Percentiles rank a stretch among this genome's conserved stretches.
Evolutionary conservation across 2,888 invertebrate species (phyloP).

Genomic region (Listrodromus nycthemerus): DNA sequence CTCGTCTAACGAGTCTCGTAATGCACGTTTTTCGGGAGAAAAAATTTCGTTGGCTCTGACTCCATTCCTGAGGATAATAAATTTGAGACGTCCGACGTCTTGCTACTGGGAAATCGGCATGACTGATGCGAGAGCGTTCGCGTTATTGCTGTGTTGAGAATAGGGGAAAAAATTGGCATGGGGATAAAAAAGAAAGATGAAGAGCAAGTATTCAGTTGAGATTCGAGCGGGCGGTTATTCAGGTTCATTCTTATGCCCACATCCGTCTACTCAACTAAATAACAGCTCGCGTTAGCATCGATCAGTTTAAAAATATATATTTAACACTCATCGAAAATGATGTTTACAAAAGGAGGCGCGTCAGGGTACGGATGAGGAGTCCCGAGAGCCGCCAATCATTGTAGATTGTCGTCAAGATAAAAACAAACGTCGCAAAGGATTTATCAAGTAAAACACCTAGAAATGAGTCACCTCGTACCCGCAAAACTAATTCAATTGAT

Average conservation of each 20-base stretch:
- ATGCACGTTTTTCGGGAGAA: constrained; percentile 8
- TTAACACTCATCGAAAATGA: constrained; percentile 19
- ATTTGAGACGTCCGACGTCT: neutral
- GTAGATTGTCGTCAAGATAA: neutral
- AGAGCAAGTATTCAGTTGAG: neutral
- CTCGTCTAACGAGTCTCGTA: constrained; percentile 11
- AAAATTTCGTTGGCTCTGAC: neutral
- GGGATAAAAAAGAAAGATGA: constrained; percentile 7
- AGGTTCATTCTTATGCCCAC: neutral
- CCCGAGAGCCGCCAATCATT: neutral
- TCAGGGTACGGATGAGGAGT: neutral
- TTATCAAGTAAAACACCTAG: neutral
- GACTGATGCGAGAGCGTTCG: neutral
- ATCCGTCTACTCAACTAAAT: neutral
- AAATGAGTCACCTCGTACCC: neutral
- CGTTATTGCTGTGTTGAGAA: neutral
- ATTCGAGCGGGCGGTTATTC: neutral
- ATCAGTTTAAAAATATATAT: constrained; percentile 34
- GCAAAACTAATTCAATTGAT: too few species aligned
- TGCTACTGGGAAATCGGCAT: constrained; percentile 9
- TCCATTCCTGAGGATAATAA: neutral
- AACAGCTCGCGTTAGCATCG: neutral
- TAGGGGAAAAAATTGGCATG: neutral
- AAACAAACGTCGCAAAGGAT: neutral
- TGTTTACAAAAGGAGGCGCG: constrained; percentile 38